Evolutionary conservation across 1,140 invertebrate genomes (phyloP), one percentile per base, ranked within the genome.

Genomic region (Drosophila parabipectinata): DNA sequence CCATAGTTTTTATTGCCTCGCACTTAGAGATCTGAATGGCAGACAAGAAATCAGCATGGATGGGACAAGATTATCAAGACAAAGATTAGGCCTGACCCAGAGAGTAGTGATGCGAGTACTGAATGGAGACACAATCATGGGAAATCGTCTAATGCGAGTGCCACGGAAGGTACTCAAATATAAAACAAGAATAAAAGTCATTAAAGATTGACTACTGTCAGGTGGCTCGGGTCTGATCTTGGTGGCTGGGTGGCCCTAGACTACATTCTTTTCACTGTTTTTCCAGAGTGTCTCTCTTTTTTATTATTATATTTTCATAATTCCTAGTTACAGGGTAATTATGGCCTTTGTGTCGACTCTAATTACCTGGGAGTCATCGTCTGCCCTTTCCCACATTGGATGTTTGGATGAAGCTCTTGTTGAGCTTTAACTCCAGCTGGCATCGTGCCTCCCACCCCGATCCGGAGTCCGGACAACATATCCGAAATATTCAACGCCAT

Each of bases 151-250:
- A 88, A 87, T 87, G 78, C 64, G 71, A 47, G 56, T 21, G 14
- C 34, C 21, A 32, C 10, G 12, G 39, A 63, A 56, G 47, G 47
- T 53, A 58, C 54, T 57, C 32, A 64, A 28, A 52, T 50, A 52
- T 44, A 66, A 75, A 57, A 56, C 37, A 56, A 69, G 64, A 69
- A 68, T 57, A 83, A 87, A 76, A 88, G 82, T 72, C 82, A 87
- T 87, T 87, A 87, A 87, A 87, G 74, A 72, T 81, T 74, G 78
- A 79, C 81, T 80, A 80, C 74, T 84, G 71, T 52, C 77, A 80
- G 82, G 74, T 72, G 71, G 62, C 44, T 54, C 15, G 48, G 48
- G 34, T 34, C 26, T 24, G 58, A 73, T 63, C 71, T 73, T 26
- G 63, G 51, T 50, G 54, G 37, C 69, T 66, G 75, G 82, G 82